A percentile compares a stretch with the other conserved stretches of the same genome.
Conservation (phyloP, 2,888 invertebrate genomes). For the Leistus spinibarbis region DNA sequence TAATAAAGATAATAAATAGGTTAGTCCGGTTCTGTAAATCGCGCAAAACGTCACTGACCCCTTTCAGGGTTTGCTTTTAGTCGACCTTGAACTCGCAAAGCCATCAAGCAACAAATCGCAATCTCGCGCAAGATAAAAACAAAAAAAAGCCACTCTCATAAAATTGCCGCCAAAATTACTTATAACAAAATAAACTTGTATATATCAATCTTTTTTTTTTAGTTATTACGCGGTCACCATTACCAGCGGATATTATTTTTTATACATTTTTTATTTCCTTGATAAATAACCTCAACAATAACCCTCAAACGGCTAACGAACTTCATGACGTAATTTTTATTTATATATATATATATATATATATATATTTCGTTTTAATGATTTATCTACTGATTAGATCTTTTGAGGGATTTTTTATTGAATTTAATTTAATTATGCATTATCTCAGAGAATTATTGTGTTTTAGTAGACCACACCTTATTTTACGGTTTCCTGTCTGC, state of each 20-base stretch:
- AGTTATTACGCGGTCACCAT: background rate
- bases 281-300: constrained; percentile 3
- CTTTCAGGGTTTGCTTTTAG: constrained; percentile 30
- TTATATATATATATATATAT: background rate
- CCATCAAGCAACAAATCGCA: constrained; percentile 19
- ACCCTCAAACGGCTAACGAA: constrained; percentile 18
- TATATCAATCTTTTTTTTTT: background rate
- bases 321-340: background rate
- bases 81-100: constrained; percentile 30
- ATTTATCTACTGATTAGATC: background rate
- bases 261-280: constrained; percentile 17
- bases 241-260: constrained; percentile 4
- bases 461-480: background rate
- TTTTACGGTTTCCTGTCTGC: too few relatives aligned
- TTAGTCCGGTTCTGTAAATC: constrained; percentile 21
- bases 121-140: background rate
- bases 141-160: background rate
- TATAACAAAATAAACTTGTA: background rate
- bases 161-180: background rate
- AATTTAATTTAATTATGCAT: background rate
- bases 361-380: background rate
- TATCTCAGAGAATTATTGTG: background rate
- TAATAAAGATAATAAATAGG: constrained; percentile 1
- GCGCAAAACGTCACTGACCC: constrained; percentile 30
- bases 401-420: background rate